Evolutionary conservation across 2,797 vertebrate species (phyloP).

Genomic region (Poeciliopsis gracilis): DNA sequence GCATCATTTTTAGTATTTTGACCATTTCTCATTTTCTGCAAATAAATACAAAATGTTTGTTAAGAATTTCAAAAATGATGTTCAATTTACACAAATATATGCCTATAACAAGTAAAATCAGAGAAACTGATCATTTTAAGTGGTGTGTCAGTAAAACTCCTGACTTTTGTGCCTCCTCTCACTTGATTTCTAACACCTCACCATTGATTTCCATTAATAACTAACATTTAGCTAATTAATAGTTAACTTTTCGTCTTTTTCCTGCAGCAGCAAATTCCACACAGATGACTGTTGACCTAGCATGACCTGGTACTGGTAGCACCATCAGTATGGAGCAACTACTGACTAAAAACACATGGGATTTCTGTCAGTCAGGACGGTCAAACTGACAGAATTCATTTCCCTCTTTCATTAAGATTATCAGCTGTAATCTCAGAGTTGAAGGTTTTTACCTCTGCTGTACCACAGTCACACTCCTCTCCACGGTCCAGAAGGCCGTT

Average conservation of each 20-base stretch:
- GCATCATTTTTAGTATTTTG: too few relatives aligned
- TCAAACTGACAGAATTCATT: neutral
- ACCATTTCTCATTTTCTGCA: too few relatives aligned
- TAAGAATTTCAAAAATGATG: too few relatives aligned
- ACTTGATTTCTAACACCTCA: neutral
- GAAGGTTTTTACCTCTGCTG: conserved; percentile 72
- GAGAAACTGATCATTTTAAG: too few relatives aligned
- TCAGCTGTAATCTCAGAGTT: neutral
- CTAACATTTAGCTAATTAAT: neutral
- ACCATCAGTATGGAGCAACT: neutral
- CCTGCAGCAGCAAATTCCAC: neutral
- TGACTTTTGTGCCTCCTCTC: neutral
- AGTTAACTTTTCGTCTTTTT: neutral
- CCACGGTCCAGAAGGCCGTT: conserved; percentile 87
- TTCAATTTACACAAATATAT: too few relatives aligned
- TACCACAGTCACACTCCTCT: conserved; percentile 93
- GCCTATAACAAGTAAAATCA: too few relatives aligned
- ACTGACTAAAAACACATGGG: neutral
- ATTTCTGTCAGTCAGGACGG: neutral
- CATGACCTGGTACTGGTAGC: neutral
- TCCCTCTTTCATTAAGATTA: conserved; percentile 22
- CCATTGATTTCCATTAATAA: too few relatives aligned
- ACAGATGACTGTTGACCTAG: neutral
- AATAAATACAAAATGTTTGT: too few relatives aligned
- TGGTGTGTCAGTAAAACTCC: neutral